Percentiles rank a stretch among this genome's conserved stretches.
phyloP scores from a whole-genome alignment of 2,888 invertebrate species.

The Carabus problematicus region DNA sequence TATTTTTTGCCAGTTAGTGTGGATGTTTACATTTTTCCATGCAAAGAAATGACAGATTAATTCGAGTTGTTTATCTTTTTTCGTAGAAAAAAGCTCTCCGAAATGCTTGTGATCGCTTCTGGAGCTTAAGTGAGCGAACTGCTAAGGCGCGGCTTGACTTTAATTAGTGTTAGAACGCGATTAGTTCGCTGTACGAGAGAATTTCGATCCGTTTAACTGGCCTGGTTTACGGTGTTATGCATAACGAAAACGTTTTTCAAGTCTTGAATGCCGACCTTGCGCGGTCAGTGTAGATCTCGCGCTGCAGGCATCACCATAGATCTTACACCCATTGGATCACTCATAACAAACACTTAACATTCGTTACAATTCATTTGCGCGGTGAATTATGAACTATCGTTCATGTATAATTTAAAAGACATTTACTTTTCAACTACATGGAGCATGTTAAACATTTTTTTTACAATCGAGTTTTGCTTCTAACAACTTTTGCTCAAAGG shows the following conservation, averaged over 20 bases:
- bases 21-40: too few relatives aligned
- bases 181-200: background rate
- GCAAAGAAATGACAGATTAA: too few relatives aligned
- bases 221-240: constrained; percentile 42
- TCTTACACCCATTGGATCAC: constrained; percentile 13
- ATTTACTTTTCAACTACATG: too few relatives aligned
- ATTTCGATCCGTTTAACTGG: constrained; percentile 33
- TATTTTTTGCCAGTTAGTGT: too few relatives aligned
- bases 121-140: constrained; percentile 16
- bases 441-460: too few relatives aligned
- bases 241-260: constrained; percentile 40
- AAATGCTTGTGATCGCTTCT: constrained; percentile 19
- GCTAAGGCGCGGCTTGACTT: constrained; percentile 31
- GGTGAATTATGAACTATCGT: too few relatives aligned
- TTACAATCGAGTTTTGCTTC: too few relatives aligned
- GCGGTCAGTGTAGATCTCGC: constrained; percentile 34
- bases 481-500: too few relatives aligned
- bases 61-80: background rate
- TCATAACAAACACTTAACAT: background rate
- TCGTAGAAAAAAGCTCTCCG: constrained; percentile 25
- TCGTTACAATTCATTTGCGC: too few relatives aligned
- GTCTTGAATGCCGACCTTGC: constrained; percentile 34
- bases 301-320: constrained; percentile 18
- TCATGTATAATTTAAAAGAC: too few relatives aligned
- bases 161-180: constrained; percentile 26